phyloP scores from a whole-genome alignment of 2,888 invertebrate species.

The Dendrolimus pini region DNA sequence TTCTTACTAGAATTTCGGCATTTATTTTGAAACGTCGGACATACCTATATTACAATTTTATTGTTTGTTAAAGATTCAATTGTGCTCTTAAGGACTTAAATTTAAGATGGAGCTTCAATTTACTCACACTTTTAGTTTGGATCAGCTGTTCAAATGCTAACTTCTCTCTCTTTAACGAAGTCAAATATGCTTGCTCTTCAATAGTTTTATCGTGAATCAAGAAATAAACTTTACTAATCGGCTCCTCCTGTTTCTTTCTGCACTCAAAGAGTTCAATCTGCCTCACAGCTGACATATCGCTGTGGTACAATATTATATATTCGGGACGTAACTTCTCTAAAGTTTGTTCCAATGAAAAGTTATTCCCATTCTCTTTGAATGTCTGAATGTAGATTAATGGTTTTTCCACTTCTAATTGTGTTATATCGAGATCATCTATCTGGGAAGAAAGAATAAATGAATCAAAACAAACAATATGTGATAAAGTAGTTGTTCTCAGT shows the following conservation, averaged over 20 bases:
- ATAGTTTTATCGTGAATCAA: constrained; percentile 94
- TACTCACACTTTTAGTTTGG: constrained; percentile 90
- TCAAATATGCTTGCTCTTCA: constrained; percentile 97
- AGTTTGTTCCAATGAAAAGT: constrained; percentile 83
- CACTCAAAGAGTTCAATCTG: constrained; percentile 92
- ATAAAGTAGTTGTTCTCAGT: too few species aligned
- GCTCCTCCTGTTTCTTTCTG: constrained; percentile 61
- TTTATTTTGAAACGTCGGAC: too few species aligned
- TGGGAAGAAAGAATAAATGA: constrained; percentile 27
- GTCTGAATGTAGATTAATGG: constrained; percentile 87
- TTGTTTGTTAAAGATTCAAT: too few species aligned
- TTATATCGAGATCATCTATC: constrained; percentile 82
- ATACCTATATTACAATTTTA: too few species aligned
- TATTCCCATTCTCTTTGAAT: constrained; percentile 84
- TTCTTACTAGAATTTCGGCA: too few species aligned
- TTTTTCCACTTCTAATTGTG: constrained; percentile 76
- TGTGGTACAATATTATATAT: constrained; percentile 93
- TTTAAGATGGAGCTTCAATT: neutral
- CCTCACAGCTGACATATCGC: constrained; percentile 90
- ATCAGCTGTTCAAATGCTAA: constrained; percentile 96
- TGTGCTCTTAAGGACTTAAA: too few species aligned
- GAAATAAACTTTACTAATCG: constrained; percentile 87
- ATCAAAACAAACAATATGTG: too few species aligned
- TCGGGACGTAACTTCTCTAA: constrained; percentile 83
- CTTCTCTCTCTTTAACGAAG: constrained; percentile 92